These are phyloP conservation scores for Melierax canorus DNA, from an alignment of 2,113 vertebrate species.

Conservation along the genomic window DNA sequence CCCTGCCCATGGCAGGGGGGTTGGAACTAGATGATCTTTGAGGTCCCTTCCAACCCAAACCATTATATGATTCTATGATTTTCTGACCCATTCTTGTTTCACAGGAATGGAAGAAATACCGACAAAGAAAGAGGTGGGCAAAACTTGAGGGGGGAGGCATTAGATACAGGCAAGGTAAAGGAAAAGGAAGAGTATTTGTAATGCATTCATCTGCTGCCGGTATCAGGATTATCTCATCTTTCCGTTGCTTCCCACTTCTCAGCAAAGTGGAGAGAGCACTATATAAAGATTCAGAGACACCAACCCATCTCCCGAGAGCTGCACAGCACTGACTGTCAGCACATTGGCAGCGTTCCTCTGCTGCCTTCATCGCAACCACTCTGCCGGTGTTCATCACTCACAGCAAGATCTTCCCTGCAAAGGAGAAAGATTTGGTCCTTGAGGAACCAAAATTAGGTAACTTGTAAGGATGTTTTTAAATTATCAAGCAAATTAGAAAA, in stretches of 20 bases:
- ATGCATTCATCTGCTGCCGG: not conserved
- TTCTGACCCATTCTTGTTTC: not conserved
- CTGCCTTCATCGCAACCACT: not conserved
- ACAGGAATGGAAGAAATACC: not conserved
- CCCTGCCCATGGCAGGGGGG: too few species aligned
- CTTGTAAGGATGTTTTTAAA: not conserved
- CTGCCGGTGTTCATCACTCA: fast-evolving
- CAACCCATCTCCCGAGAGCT: not conserved
- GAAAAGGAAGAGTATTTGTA: not conserved
- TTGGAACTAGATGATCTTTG: too few species aligned
- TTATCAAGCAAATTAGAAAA: not conserved
- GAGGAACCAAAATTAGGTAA: not conserved
- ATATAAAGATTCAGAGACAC: slow-evolving; percentile 12
- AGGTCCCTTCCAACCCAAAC: too few species aligned
- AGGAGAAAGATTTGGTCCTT: not conserved
- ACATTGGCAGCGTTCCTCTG: not conserved
- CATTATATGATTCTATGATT: not conserved
- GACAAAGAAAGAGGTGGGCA: not conserved
- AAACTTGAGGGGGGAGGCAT: not conserved
- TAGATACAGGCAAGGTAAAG: not conserved
- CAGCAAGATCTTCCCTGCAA: not conserved
- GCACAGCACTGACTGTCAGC: not conserved
- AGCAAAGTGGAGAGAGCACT: not conserved
- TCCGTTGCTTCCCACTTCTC: not conserved
- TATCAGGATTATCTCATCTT: not conserved